Base-by-base conservation (phyloP, 1,140 invertebrate species). In the Belonocnema kinseyi region DNA sequence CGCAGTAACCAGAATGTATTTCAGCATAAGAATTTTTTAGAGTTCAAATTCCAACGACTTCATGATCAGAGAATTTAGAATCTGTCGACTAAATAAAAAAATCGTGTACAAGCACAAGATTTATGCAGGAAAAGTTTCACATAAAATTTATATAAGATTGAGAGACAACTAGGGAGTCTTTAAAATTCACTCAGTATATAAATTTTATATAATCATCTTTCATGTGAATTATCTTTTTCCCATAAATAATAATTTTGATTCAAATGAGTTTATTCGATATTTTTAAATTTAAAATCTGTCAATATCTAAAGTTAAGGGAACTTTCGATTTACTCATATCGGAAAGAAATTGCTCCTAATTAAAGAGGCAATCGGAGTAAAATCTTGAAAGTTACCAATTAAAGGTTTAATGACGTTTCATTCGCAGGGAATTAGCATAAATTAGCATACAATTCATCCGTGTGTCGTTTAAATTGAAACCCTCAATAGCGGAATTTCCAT, bases 361-460 rank as follows among this genome's bases (percentile, higher is more conserved):
- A 66, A 66, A 21, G n/a, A 66, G n/a, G 26, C 16, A 66, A 66
- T 66, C 61, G 26, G 51, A 82, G 80, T 82, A 78, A 80, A 80
- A 80, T 78, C 76, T 78, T 82, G 76, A 72, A 80, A 40, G 78
- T 75, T 82, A 77, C 76, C 80, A 51, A 72, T 66, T 66, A 66
- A 66, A 66, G 61, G 33, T n/a, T 66, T 66, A 66, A 66, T 66
- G 10, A 74, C 46, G 19, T 66, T 66, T 33, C 12, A 66, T 40
- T 66, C 14, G 33, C 14, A 8, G 61, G 3, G 74, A 79, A 66
- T 83, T 85, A 76, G 40, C 83, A 82, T 82, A 82, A 70, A 82
- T 83, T 54, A 80, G 71, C 80, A 83, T 80, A 79, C 73, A 80
- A 80, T 80, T 77, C 66, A n/a, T 74, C 19, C 21, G 12, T 33